These are phyloP conservation scores for Antennarius maculatus DNA, from an alignment of 2,797 vertebrate genomes.

Conservation along the genomic window DNA sequence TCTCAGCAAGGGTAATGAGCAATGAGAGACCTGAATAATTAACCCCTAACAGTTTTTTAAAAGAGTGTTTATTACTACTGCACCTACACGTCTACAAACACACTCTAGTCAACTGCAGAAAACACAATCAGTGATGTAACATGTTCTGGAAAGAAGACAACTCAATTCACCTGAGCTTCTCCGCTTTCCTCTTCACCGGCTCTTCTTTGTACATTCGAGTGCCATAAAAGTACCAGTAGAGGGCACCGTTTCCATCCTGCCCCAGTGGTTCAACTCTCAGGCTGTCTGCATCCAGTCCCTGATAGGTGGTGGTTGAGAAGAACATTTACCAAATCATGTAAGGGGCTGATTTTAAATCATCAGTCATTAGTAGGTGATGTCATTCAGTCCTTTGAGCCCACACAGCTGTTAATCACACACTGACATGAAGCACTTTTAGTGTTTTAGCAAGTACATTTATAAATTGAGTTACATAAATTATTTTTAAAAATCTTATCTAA, in stretches of 20 bases:
- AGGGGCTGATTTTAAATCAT: conserved; percentile 36
- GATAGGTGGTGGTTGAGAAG: conserved; percentile 12
- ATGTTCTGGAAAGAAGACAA: background rate
- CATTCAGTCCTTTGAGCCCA: conserved; percentile 32
- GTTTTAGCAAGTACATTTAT: conserved; percentile 19
- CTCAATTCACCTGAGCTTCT: conserved; percentile 78
- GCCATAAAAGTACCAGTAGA: conserved; percentile 99
- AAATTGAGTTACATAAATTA: conserved; percentile 10
- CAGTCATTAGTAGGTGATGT: conserved; percentile 36
- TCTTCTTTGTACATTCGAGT: conserved; percentile 98
- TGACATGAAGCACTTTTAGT: conserved; percentile 2
- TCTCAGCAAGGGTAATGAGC: conserved; percentile 32
- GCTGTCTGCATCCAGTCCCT: conserved; percentile 96
- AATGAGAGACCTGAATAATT: conserved; percentile 16
- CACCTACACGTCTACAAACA: conserved; percentile 9
- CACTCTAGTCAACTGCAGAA: background rate
- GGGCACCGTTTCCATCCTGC: conserved; percentile 91
- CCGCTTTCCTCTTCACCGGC: conserved; percentile 68
- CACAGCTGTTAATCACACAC: conserved; percentile 13
- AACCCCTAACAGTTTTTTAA: conserved; percentile 29
- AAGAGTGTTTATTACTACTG: conserved; percentile 16
- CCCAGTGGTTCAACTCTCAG: conserved; percentile 95
- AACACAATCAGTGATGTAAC: background rate
- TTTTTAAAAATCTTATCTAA: background rate
- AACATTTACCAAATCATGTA: conserved; percentile 36